phyloP scores from a whole-genome alignment of 2,113 vertebrate species.

The Scopus umbretta region DNA sequence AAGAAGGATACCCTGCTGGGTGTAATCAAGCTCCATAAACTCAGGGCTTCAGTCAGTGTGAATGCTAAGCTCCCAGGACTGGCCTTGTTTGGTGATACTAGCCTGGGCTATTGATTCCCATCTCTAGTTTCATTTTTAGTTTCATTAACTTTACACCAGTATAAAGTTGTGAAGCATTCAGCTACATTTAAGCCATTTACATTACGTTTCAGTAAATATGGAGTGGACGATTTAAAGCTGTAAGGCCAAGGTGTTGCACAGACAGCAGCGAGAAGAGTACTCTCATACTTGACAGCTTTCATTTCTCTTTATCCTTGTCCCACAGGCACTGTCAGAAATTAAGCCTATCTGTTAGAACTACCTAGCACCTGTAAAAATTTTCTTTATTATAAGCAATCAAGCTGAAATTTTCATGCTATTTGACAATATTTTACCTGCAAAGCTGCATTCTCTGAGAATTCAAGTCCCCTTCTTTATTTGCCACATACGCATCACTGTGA shows the following conservation, averaged over 20 bases:
- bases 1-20: constrained; percentile 68
- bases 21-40: constrained; percentile 66
- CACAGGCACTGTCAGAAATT: background rate
- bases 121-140: background rate
- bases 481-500: background rate
- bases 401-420: background rate
- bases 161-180: background rate
- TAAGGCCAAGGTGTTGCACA: background rate
- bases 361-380: background rate
- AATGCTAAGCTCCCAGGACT: background rate
- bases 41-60: background rate
- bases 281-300: background rate
- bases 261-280: background rate
- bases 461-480: background rate
- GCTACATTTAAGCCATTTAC: background rate
- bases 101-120: background rate
- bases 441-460: background rate
- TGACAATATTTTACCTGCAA: background rate
- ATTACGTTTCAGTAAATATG: background rate
- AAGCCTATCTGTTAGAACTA: background rate
- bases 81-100: background rate
- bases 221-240: background rate
- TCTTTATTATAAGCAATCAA: background rate
- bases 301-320: background rate
- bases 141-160: background rate